phyloP scores from a whole-genome alignment of 2,797 vertebrate species.

The Siniperca undulata region DNA sequence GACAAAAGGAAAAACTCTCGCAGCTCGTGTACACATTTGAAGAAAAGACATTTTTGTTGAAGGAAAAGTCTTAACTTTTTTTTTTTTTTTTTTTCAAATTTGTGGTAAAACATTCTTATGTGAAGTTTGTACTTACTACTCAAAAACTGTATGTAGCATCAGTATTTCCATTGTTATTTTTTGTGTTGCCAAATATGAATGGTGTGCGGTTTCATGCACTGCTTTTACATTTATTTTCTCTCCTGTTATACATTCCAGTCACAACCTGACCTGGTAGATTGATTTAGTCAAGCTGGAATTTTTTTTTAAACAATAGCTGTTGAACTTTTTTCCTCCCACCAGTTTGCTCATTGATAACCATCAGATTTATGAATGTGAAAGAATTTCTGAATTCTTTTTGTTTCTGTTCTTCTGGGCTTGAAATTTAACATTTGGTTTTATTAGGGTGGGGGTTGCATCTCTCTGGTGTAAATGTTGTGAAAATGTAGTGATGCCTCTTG shows the following conservation, averaged over 20 bases:
- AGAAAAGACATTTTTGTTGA: constrained; percentile 81
- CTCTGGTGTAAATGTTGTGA: constrained; percentile 86
- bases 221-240: constrained; percentile 74
- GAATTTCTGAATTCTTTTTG: constrained; percentile 62
- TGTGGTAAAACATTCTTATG: constrained; percentile 83
- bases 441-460: constrained; percentile 61
- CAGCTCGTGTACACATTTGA: constrained; percentile 64
- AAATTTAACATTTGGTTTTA: constrained; percentile 60
- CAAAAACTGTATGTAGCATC: constrained; percentile 83
- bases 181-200: constrained; percentile 87
- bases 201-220: constrained; percentile 79
- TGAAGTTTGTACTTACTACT: constrained; percentile 83
- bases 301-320: constrained; percentile 65
- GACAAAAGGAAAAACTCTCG: constrained; percentile 69
- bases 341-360: constrained; percentile 68
- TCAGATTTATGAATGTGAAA: constrained; percentile 80
- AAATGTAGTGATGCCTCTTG: constrained; percentile 86
- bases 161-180: constrained; percentile 85
- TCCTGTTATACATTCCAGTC: constrained; percentile 83
- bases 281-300: constrained; percentile 70
- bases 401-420: constrained; percentile 69
- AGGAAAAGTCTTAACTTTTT: constrained; percentile 80
- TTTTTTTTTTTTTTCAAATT: constrained; percentile 60
- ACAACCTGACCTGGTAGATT: constrained; percentile 76
- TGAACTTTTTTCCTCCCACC: constrained; percentile 53